Evolutionary conservation across 2,888 invertebrate genomes (phyloP).

Genomic region (Deilephila elpenor): DNA sequence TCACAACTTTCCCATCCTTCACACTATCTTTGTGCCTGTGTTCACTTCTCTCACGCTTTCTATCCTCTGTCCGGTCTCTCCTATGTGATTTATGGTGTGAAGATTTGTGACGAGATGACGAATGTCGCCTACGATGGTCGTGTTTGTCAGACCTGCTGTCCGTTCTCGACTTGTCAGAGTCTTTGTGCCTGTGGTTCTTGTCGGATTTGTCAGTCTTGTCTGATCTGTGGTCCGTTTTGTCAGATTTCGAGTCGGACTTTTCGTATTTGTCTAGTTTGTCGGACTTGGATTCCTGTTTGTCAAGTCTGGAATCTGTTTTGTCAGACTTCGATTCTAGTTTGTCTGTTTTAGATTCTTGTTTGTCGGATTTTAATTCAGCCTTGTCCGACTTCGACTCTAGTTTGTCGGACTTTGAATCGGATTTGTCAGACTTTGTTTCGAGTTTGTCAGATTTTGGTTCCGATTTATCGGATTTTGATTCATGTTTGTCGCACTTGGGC

Average conservation of each 20-base stretch:
- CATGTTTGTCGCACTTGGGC: slow-evolving; percentile 34
- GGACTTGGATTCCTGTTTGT: slow-evolving; percentile 4
- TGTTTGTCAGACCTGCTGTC: slow-evolving; percentile 45
- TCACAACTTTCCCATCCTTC: slow-evolving; percentile 49
- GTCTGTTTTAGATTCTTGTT: slow-evolving; percentile 31
- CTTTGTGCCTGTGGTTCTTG: slow-evolving; percentile 60
- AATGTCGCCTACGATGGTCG: slow-evolving; percentile 69
- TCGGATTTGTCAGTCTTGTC: slow-evolving; percentile 47
- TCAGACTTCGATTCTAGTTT: slow-evolving; percentile 29
- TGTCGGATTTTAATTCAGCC: not conserved
- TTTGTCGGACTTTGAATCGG: slow-evolving; percentile 17
- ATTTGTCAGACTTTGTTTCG: slow-evolving; percentile 28
- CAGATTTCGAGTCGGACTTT: slow-evolving; percentile 40
- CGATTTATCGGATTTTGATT: slow-evolving; percentile 38
- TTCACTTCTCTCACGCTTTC: slow-evolving; percentile 36
- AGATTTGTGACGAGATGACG: slow-evolving; percentile 69
- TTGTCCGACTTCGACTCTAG: slow-evolving; percentile 5
- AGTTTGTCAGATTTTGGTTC: slow-evolving; percentile 37
- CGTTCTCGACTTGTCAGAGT: slow-evolving; percentile 52
- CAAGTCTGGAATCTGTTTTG: slow-evolving; percentile 15
- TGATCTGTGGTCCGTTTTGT: slow-evolving; percentile 41
- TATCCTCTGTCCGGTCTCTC: slow-evolving; percentile 52
- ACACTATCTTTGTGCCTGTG: slow-evolving; percentile 41
- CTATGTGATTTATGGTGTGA: slow-evolving; percentile 56
- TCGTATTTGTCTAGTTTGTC: slow-evolving; percentile 35